Evolutionary conservation across 2,888 invertebrate species (phyloP), one percentile per base, ranked within the genome.

Genomic region (Tolmerus cingulatus): DNA sequence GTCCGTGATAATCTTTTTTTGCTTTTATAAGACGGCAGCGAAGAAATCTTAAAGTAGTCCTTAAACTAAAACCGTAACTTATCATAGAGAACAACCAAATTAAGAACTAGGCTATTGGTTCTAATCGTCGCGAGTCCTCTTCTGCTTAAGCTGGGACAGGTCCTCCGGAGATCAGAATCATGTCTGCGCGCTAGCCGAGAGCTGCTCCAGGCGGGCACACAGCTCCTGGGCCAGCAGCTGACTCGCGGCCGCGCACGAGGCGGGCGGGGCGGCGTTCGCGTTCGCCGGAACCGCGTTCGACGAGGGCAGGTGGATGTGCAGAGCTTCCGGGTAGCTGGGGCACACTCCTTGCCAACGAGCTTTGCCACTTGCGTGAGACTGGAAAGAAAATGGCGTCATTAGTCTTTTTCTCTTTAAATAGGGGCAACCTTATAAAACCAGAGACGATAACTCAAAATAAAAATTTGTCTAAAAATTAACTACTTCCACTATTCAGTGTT

Each of bases 331-430:
- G 90, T 89, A 94, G 91, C 90, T 93, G 90, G 91, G 92, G 91
- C 96, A 96, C 89, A 95, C 94, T 78, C 96, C 96, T 90, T 94
- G 93, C 96, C 96, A 96, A 90, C 95, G 94, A 88, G 96, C 96
- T 92, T 95, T 95, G 88, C 95, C 94, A 90, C 94, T 94, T 86
- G 95, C 94, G 91, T 96, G 96, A 78, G 95, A 95, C 96, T 96
- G 93, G 87, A 86, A 88, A 43, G 87, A 87, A 86, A 66, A 66
- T 7, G 12, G 12, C 9, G 12, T 23, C 66, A 66, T 82, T 23
- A 86, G 86, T 85, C 16, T 76, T 8, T 79, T 55, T 12, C 12
- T 40, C 40, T 1, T 12, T 40, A 40, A 40, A 40, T 40, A 34
- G 34, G 5, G 34, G 7, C 40, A 12, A 40, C 9, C 9, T 40